These are phyloP conservation scores for Rhabditoides inermis DNA, from an alignment of 2,888 invertebrate species.

Conservation along the genomic window DNA sequence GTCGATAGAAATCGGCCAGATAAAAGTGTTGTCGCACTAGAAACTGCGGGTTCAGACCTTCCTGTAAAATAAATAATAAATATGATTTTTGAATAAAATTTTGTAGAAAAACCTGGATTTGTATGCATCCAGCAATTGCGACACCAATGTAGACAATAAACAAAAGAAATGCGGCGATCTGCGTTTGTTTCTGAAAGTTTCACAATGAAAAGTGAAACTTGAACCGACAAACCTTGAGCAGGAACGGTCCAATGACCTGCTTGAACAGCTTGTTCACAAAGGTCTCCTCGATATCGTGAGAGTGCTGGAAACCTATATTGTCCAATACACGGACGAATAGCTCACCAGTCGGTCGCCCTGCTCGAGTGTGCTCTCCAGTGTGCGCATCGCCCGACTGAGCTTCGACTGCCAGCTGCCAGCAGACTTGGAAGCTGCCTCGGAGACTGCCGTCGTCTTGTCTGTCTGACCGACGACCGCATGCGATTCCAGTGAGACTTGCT, in stretches of 20 bases:
- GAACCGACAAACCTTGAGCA: too few species aligned
- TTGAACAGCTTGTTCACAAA: conserved; percentile 48
- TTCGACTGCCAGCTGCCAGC: not conserved
- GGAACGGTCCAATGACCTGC: conserved; percentile 47
- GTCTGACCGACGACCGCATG: not conserved
- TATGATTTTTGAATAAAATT: too few species aligned
- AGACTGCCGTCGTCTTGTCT: conserved; percentile 2
- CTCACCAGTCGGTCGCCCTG: not conserved
- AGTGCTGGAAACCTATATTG: not conserved
- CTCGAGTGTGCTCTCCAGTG: not conserved
- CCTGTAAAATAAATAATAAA: not conserved
- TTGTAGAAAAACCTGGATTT: too few species aligned
- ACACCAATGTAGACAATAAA: conserved; percentile 36
- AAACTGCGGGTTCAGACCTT: conserved; percentile 38
- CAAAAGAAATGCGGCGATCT: conserved; percentile 19
- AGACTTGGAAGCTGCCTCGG: not conserved
- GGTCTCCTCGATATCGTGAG: conserved; percentile 30
- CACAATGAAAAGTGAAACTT: too few species aligned
- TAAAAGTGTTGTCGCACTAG: conserved; percentile 44
- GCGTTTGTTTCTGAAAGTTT: too few species aligned
- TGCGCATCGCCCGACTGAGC: not conserved
- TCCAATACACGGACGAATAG: not conserved
- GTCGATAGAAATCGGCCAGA: conserved; percentile 42
- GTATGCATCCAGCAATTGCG: conserved; percentile 36
- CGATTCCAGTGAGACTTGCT: conserved; percentile 7